phyloP scores from a whole-genome alignment of 2,797 vertebrate genomes.

The Erpetoichthys calabaricus region DNA sequence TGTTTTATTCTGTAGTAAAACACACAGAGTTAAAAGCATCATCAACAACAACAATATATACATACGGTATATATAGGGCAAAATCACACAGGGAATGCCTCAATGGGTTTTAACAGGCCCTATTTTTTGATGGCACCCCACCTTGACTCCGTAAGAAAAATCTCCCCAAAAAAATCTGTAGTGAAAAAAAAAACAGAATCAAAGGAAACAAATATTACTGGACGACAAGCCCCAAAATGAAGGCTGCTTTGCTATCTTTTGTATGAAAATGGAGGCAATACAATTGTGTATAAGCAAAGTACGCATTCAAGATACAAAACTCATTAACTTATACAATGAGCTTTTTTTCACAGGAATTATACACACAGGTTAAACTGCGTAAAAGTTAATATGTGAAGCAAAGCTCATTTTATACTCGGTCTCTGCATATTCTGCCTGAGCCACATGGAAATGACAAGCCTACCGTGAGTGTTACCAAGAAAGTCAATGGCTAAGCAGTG shows the following conservation, averaged over 20 bases:
- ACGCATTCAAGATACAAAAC: background rate
- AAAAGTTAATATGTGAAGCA: background rate
- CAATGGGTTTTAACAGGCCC: too few species aligned
- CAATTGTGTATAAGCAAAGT: background rate
- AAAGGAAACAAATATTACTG: too few species aligned
- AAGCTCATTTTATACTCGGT: background rate
- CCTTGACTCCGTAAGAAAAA: too few species aligned
- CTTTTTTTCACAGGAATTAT: background rate
- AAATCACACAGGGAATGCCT: too few species aligned
- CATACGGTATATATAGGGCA: too few species aligned
- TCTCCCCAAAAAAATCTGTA: too few species aligned
- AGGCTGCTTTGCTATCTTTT: background rate
- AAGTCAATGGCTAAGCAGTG: constrained; percentile 1
- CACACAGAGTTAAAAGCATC: too few species aligned
- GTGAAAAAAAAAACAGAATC: too few species aligned
- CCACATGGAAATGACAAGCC: background rate
- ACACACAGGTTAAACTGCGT: background rate
- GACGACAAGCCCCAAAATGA: background rate
- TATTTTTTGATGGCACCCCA: too few species aligned
- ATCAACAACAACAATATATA: too few species aligned
- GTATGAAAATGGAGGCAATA: background rate
- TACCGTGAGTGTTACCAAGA: background rate
- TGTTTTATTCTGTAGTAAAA: too few species aligned
- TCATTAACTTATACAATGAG: background rate
- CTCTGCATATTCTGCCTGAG: background rate